phyloP scores from a whole-genome alignment of 2,888 invertebrate genomes.

The Hydroisotoma schaefferi region DNA sequence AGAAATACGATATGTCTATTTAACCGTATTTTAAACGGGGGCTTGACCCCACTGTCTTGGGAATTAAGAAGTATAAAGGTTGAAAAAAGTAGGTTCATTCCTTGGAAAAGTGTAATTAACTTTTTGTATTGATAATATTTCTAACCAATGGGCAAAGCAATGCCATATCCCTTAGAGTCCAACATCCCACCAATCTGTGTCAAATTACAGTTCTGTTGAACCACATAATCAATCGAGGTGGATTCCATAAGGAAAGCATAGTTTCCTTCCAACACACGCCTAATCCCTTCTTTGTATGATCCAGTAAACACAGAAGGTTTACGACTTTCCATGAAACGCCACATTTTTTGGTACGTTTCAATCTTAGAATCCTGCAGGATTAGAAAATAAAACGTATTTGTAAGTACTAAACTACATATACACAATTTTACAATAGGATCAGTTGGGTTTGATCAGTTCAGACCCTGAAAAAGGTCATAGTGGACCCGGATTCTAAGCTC shows the following conservation, averaged over 20 bases:
- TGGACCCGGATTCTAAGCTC: slow-evolving; percentile 75
- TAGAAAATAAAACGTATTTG: not conserved
- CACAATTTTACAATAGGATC: not conserved
- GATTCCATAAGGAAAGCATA: slow-evolving; percentile 99
- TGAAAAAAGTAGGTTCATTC: not conserved
- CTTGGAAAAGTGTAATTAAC: not conserved
- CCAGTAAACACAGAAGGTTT: slow-evolving; percentile 69
- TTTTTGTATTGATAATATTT: not conserved
- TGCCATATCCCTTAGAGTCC: slow-evolving; percentile 76
- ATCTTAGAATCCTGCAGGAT: slow-evolving; percentile 74
- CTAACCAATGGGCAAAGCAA: slow-evolving; percentile 64
- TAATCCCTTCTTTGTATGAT: slow-evolving; percentile 73
- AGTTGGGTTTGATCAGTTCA: slow-evolving; percentile 44
- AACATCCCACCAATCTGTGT: slow-evolving; percentile 81
- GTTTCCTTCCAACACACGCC: slow-evolving; percentile 74
- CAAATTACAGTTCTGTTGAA: slow-evolving; percentile 76
- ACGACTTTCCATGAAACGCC: slow-evolving; percentile 85
- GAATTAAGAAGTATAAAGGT: not conserved
- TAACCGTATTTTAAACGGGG: too few relatives aligned
- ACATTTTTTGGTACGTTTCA: slow-evolving; percentile 89
- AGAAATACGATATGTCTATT: not conserved
- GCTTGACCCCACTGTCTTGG: too few relatives aligned
- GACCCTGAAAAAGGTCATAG: slow-evolving; percentile 83
- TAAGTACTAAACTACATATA: too few relatives aligned
- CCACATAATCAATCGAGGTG: slow-evolving; percentile 77